A percentile compares a stretch with the other conserved stretches of the same genome.
phyloP scores from a whole-genome alignment of 2,113 vertebrate species.

The Corythoichthys haematopterus region DNA sequence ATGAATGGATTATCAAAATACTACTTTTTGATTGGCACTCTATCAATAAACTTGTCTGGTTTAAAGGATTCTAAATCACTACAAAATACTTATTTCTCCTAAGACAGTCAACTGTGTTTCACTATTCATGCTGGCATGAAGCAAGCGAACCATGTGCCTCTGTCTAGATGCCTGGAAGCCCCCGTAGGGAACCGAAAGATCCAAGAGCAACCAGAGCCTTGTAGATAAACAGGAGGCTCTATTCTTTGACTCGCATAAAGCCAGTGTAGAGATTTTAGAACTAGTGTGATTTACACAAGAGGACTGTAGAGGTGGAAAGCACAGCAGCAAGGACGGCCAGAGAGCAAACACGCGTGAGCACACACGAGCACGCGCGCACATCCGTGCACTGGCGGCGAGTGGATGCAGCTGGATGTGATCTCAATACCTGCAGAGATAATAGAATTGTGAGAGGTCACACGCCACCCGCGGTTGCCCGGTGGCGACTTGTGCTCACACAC shows the following conservation, averaged over 20 bases:
- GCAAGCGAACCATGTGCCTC: not conserved
- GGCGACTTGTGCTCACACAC: conserved; percentile 1
- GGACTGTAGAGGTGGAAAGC: conserved; percentile 4
- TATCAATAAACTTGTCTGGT: no score
- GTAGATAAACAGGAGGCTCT: not conserved
- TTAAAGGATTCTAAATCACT: no score
- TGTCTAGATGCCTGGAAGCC: not conserved
- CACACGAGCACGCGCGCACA: conserved; percentile 10
- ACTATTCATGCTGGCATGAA: not conserved
- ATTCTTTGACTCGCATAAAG: not conserved
- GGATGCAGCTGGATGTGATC: conserved; percentile 43
- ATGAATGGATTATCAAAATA: no score
- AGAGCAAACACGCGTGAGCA: conserved; percentile 19
- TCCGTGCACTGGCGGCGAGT: conserved; percentile 30
- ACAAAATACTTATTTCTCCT: not conserved
- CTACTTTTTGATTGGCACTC: no score
- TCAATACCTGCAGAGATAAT: conserved; percentile 58
- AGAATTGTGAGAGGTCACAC: conserved; percentile 45
- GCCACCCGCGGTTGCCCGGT: conserved; percentile 14
- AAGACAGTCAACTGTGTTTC: not conserved
- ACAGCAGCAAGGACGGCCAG: conserved; percentile 43
- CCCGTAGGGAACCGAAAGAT: not conserved
- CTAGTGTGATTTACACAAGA: conserved; percentile 2
- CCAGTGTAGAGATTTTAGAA: not conserved
- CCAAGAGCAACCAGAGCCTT: not conserved